Evolutionary conservation across 1,140 invertebrate species (phyloP).

Genomic region (Hormaphis cornu): DNA sequence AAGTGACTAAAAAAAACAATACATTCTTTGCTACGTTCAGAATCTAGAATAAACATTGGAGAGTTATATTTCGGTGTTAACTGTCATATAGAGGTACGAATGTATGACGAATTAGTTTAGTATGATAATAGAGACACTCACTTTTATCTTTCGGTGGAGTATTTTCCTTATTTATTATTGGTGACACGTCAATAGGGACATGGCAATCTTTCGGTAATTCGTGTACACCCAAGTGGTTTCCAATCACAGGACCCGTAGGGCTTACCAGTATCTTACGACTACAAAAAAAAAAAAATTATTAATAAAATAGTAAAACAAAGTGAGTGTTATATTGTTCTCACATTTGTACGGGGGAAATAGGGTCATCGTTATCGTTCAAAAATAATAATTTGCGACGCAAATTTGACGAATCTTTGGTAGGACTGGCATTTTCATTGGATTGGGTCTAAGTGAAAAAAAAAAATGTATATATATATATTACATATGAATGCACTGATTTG

Average conservation of each 20-base stretch:
- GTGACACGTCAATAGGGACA: constrained; percentile 11
- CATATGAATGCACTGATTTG: background rate
- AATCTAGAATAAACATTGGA: too few relatives aligned
- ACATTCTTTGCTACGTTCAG: too few relatives aligned
- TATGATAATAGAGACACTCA: background rate
- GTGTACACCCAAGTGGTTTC: constrained; percentile 13
- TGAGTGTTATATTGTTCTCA: background rate
- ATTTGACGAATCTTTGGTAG: constrained; percentile 16
- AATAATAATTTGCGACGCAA: constrained; percentile 21
- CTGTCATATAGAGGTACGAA: too few relatives aligned
- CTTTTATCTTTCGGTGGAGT: constrained; percentile 13
- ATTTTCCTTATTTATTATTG: constrained; percentile 14
- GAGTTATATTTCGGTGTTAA: too few relatives aligned
- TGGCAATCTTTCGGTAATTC: constrained; percentile 12
- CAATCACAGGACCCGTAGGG: constrained; percentile 12
- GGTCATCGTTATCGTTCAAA: constrained; percentile 22
- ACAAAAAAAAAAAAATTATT: background rate
- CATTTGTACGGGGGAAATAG: constrained; percentile 29
- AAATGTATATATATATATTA: too few relatives aligned
- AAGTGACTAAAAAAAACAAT: too few relatives aligned
- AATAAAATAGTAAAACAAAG: too few relatives aligned
- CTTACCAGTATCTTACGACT: background rate
- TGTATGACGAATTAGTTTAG: background rate
- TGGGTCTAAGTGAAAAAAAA: background rate
- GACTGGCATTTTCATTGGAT: background rate